Evolutionary conservation across 2,797 vertebrate genomes (phyloP), one percentile per base, ranked within the genome.

Genomic region (Avahi laniger): DNA sequence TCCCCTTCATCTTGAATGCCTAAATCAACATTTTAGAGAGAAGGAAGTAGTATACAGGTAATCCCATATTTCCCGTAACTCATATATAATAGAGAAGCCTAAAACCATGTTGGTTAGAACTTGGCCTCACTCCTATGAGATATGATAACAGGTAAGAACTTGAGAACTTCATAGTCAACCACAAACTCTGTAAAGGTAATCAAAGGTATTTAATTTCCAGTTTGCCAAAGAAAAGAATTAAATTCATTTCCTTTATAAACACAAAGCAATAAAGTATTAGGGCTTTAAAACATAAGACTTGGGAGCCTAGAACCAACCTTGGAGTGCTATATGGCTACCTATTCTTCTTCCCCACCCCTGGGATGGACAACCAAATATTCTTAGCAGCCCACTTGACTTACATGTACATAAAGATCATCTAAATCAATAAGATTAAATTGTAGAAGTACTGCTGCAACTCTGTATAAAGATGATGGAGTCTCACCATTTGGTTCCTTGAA

Each of bases 331-430:
- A 46, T 73, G 22, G 52, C 35, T 95, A n/a, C 35, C 80, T 91
- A 91, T 41, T 94, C 14, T 67, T 97, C 38, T 61, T 73, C n/a
- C 82, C 70, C 5, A 82, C 14, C 81, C 95, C 38, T 86, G 43
- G 28, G 35, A 91, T 61, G 30, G 30, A 92, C 41, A 93, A 92
- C 6, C 46, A 96, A 95, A 96, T 63, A 82, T 83, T 95, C 61
- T 93, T 70, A 95, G 70, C 73, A 89, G 61, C 52, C 65, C 89
- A 96, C 33, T 75, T 92, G 57, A 97, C 99, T 99, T 99, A 99
- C 99, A 95, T 99, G 99, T 96, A 99, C 99, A 65, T 99, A 99
- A 96, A 99, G 99, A 98, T 99, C 99, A 96, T 99, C 99, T 98
- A 99, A 98, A 97, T 99, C 99, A 97, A 99, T 99, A 95, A 99